Evolutionary conservation across 2,113 vertebrate genomes (phyloP), one percentile per base, ranked within the genome.

Genomic region (Brachyhypopomus occidentalis): DNA sequence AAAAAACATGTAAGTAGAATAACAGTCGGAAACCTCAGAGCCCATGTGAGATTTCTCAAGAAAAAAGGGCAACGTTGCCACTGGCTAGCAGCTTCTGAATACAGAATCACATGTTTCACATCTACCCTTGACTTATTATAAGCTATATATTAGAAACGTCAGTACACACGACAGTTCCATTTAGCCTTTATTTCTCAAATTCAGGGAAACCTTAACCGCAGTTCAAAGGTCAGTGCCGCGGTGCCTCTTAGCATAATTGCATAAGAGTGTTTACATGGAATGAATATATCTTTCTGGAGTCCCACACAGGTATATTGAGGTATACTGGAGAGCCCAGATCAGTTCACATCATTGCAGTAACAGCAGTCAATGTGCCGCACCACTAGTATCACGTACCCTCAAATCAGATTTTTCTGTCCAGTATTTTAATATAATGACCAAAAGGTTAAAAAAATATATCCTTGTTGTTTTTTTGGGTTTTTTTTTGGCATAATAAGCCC

Each of bases 181-280:
- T 93, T 92, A 91, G 90, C 89, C 92, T 93, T 93, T 93, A 93
- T 93, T 92, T 92, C 87, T 89, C 88, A 92, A 92, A 93, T 94
- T 93, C 89, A 91, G 88, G 86, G 89, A 86, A 88, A 92, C 90
- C 89, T 91, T 92, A 92, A 94, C 93, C 91, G 85, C 7, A 41
- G 91, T 91, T 92, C 91, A 93, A 91, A 93, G 92, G 91, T 90
- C 90, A 90, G 30, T 12, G 81, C 85, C 84, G 86, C 90, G 91
- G 90, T 92, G 91, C 93, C 93, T 94, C 93, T 94, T 92, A 94
- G 91, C 92, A 93, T 94, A 93, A 94, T 94, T 93, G 92, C 91
- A 93, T 92, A 92, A 92, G 88, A 92, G 91, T 93, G 90, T 91
- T 91, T 90, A 89, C 91, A 88, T 92, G 91, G 91, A 89, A 92